Evolutionary conservation across 2,888 invertebrate genomes (phyloP), one percentile per base, ranked within the genome.

Genomic region (Suillia variegata): DNA sequence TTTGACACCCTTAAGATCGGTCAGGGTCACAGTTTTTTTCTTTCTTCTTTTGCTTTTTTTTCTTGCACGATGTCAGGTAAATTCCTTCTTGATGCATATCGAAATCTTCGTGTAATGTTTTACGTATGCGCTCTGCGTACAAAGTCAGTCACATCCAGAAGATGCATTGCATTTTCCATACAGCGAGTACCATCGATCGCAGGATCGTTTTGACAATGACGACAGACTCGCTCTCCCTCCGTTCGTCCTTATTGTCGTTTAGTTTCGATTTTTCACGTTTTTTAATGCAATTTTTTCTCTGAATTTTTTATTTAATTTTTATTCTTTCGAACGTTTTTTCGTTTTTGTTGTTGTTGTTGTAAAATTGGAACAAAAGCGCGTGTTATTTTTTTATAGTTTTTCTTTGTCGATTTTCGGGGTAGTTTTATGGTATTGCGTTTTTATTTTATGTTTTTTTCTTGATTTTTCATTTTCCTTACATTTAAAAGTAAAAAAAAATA

Each of bases 271-370:
- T 62, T 63, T 71, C 58, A 62, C 61, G 59, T 69, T 68, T 70
- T 68, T 70, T 71, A 2, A 70, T 71, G 71, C 74, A 73, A 67
- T 72, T 74, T 72, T 72, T 73, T 64, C 62, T 69, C 70, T 67
- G 67, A 69, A 21, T 67, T 61, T 67, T 62, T 64, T 45, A 5
- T 2, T n/a, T 38, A n/a, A 13, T 38, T 38, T 13, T 2, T 15
- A n/a, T 22, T 18, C 24, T 50, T 50, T 22, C 48, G 13, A 48
- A 4, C 18, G 22, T 48, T n/a, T 21, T 21, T 48, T 12, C 31
- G 31, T 31, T 12, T 31, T 31, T 12, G 31, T 31, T 12, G 6
- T 31, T 31, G 6, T n/a, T n/a, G n/a, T n/a, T n/a, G n/a, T n/a
- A n/a, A n/a, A n/a, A n/a, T n/a, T n/a, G n/a, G 10, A 26, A 26